These are phyloP conservation scores for Trematomus bernacchii DNA, from an alignment of 2,797 vertebrate genomes.

Conservation along the genomic window DNA sequence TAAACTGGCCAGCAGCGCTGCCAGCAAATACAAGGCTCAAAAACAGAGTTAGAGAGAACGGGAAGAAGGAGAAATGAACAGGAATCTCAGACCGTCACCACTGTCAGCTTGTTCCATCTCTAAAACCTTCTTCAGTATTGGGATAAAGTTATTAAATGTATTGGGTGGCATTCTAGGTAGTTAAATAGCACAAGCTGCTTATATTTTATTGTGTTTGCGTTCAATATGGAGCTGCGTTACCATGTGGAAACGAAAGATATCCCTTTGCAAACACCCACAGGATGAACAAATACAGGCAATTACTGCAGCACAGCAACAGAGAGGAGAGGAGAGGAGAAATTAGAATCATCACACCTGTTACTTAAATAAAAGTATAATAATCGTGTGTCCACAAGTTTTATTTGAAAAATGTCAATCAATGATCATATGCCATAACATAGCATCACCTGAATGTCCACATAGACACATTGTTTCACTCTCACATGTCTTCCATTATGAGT, in stretches of 20 bases:
- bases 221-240: conserved; percentile 71
- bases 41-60: conserved; percentile 63
- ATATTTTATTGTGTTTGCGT: conserved; percentile 79
- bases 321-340: conserved; percentile 10
- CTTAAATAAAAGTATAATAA: neutral
- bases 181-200: conserved; percentile 63
- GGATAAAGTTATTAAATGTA: conserved; percentile 62
- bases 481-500: neutral
- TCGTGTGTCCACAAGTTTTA: neutral
- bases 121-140: conserved; percentile 47
- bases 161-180: conserved; percentile 34
- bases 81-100: conserved; percentile 41
- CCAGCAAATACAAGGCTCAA: conserved; percentile 77
- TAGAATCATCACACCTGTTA: neutral
- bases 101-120: conserved; percentile 47
- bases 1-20: conserved; percentile 79
- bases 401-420: neutral
- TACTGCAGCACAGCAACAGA: conserved; percentile 62
- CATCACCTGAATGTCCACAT: neutral
- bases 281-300: conserved; percentile 78
- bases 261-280: conserved; percentile 76
- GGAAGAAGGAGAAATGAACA: conserved; percentile 29
- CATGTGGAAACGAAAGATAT: conserved; percentile 70
- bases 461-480: neutral
- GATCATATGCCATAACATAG: too few species aligned